A percentile compares a stretch with the other conserved stretches of the same genome.
These are phyloP conservation scores for Standfussiana lucernea DNA, from an alignment of 2,888 invertebrate genomes.

Conservation along the genomic window DNA sequence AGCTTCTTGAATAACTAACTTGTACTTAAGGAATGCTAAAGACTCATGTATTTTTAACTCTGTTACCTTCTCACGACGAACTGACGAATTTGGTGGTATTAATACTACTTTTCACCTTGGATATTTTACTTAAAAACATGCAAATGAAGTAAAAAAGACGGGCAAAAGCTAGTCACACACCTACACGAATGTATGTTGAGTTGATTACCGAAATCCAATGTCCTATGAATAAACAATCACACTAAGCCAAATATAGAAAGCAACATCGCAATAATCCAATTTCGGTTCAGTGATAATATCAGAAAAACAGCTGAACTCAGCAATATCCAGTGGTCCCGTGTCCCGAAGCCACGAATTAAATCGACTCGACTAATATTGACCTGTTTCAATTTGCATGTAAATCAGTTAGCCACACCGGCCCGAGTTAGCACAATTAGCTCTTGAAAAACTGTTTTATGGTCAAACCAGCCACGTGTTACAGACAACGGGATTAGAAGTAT, in stretches of 20 bases:
- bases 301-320: slow-evolving; percentile 55
- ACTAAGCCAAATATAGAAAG: slow-evolving; percentile 28
- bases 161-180: not conserved
- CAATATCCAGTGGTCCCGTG: slow-evolving; percentile 24
- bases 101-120: not conserved
- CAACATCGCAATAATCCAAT: slow-evolving; percentile 50
- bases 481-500: slow-evolving; percentile 33
- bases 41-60: not conserved
- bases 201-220: slow-evolving; percentile 1
- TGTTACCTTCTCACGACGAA: not conserved
- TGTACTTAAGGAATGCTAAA: not conserved
- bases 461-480: slow-evolving; percentile 28
- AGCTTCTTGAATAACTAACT: slow-evolving; percentile 5
- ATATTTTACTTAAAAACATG: not conserved
- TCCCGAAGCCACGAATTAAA: slow-evolving; percentile 63
- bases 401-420: slow-evolving; percentile 64
- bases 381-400: slow-evolving; percentile 80
- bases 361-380: slow-evolving; percentile 76
- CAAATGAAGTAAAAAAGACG: not conserved
- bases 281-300: slow-evolving; percentile 46
- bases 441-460: slow-evolving; percentile 59
- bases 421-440: slow-evolving; percentile 64
- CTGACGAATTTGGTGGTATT: not conserved
- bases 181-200: not conserved
- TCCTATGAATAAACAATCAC: slow-evolving; percentile 13